phyloP scores from a whole-genome alignment of 1,140 invertebrate species.

The Heliconius hewitsoni region DNA sequence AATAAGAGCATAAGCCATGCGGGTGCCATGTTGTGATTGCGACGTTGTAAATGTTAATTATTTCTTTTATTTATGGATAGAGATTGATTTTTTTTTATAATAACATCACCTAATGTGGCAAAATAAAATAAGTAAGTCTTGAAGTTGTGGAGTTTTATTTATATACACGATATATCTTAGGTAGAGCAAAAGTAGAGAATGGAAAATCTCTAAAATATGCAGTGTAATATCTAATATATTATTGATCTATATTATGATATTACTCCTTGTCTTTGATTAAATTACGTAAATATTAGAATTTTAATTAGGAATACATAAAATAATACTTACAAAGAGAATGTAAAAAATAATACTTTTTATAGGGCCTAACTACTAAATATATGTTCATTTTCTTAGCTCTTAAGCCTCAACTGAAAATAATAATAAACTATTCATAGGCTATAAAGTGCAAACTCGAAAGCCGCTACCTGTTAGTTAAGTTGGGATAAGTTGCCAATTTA shows the following conservation, averaged over 20 bases:
- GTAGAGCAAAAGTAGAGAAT: too few species aligned
- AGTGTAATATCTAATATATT: too few species aligned
- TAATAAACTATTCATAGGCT: constrained; percentile 12
- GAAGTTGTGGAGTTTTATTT: too few species aligned
- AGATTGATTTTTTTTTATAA: too few species aligned
- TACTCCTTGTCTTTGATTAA: too few species aligned
- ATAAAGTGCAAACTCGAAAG: constrained; percentile 8
- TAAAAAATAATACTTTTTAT: neutral
- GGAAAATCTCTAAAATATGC: too few species aligned
- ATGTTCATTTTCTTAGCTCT: neutral
- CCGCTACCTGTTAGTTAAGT: constrained; percentile 19
- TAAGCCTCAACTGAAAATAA: constrained; percentile 8
- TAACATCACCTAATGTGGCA: too few species aligned
- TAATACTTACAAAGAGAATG: neutral
- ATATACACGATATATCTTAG: too few species aligned
- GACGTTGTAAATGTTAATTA: neutral
- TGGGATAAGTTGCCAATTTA: constrained; percentile 58
- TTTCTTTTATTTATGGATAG: neutral
- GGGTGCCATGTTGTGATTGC: constrained; percentile 42
- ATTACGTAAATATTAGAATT: too few species aligned
- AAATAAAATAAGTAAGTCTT: too few species aligned
- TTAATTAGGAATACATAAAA: neutral
- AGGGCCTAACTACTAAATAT: neutral
- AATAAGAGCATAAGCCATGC: constrained; percentile 61
- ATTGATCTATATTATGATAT: too few species aligned